Percentiles rank a stretch among this genome's conserved stretches.
These are phyloP conservation scores for Eulemur mongoz DNA, from an alignment of 2,797 vertebrate species.

Conservation along the genomic window DNA sequence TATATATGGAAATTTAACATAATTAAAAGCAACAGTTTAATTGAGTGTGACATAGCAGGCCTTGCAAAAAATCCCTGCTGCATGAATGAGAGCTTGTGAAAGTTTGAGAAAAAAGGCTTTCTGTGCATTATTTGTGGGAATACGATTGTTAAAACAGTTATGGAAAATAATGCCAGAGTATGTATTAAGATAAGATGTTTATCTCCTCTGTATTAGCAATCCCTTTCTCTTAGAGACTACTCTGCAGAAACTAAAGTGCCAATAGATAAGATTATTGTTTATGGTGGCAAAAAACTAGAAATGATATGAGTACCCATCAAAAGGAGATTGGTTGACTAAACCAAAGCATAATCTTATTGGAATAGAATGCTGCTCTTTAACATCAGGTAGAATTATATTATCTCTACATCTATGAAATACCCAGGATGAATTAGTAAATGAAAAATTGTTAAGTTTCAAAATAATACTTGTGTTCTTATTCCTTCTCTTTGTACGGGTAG, in stretches of 20 bases:
- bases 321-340: too few relatives aligned
- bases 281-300: not conserved
- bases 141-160: not conserved
- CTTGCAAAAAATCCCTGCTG: not conserved
- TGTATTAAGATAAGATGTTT: not conserved
- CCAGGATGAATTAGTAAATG: not conserved
- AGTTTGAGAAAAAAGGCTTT: not conserved
- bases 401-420: not conserved
- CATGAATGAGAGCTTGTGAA: not conserved
- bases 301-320: rapidly evolving
- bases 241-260: not conserved
- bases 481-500: not conserved
- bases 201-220: not conserved
- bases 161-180: rapidly evolving
- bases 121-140: not conserved
- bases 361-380: not conserved
- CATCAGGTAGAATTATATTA: not conserved
- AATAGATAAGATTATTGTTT: not conserved
- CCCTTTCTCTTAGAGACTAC: not conserved
- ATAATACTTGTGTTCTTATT: not conserved
- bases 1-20: not conserved
- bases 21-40: not conserved
- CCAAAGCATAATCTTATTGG: too few relatives aligned
- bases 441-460: not conserved
- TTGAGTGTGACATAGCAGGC: not conserved